phyloP scores from a whole-genome alignment of 2,797 vertebrate species.

The Girardinus metallicus region DNA sequence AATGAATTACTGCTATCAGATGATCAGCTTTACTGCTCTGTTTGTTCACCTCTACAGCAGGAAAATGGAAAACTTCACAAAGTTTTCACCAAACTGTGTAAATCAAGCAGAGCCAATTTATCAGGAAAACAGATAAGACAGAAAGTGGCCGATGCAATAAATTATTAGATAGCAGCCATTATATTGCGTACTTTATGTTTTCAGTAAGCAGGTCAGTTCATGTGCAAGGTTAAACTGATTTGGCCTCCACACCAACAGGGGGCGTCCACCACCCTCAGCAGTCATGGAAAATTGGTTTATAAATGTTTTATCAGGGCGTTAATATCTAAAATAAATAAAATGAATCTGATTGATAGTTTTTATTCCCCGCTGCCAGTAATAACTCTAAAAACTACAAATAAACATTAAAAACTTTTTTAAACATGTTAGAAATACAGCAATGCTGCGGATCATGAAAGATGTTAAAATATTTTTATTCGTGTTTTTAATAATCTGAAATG shows the following conservation, averaged over 20 bases:
- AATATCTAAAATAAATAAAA: not conserved
- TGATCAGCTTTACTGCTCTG: not conserved
- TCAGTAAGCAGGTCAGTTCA: not conserved
- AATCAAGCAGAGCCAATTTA: not conserved
- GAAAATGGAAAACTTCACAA: not conserved
- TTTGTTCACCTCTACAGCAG: not conserved
- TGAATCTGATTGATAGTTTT: not conserved
- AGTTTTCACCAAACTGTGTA: not conserved
- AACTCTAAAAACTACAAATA: not conserved
- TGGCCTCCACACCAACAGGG: not conserved
- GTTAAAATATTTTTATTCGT: not conserved
- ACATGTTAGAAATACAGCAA: not conserved
- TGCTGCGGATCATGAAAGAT: not conserved
- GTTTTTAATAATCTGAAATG: not conserved
- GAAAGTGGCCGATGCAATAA: not conserved
- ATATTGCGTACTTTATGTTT: not conserved
- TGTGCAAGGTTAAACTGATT: not conserved
- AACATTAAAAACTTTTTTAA: not conserved
- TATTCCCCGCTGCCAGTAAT: not conserved
- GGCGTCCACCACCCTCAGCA: not conserved
- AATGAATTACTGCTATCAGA: not conserved
- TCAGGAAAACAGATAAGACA: conserved; percentile 7
- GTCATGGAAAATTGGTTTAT: not conserved
- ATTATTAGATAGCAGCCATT: not conserved
- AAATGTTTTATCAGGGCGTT: not conserved